Base-by-base conservation (phyloP, 2,888 invertebrate species). In the Smittia aterrima region DNA sequence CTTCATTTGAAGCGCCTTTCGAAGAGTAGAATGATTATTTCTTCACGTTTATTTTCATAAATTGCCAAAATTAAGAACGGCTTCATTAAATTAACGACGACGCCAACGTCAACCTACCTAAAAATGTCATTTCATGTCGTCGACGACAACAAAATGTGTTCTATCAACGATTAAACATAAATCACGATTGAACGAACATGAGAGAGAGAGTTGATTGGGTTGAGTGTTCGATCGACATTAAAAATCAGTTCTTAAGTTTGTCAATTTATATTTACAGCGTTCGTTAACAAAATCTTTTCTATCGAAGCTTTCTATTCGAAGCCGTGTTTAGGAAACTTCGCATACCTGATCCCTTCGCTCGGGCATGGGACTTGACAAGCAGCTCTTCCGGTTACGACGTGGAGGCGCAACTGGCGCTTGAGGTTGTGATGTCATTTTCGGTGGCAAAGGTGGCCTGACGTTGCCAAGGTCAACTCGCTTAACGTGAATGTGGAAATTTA, bases 371-470 rank as follows among this genome's bases (percentile, higher is more conserved):
- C 86, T 86, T 74, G 85, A 83, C 73, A 83, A 83, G 73, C 87
- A 78, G 78, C 87, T 84, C 78, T 87, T 85, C 80, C 86, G 87
- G 80, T 87, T 80, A 78, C 88, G 83, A 79, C 88, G 81, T 77
- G 88, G 84, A 79, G 92, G 92, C 53, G 91, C 90, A 47, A 90
- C 86, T 1, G 86, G 86, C 18, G 84, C 70, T n/a, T 20, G 70
- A 2, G 58, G 58, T 40, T 72, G 72, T 38, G 58, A 9, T 40
- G 58, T 0, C 38, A 25, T 53, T 81, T 90, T 90, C 0, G 90
- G 90, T 16, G 90, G 90, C 77, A 90, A 81, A 0, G 90, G 90
- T 9, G 90, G 90, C 1, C 77, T 80, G 71, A 75, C 66, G 25
- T 75, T 58, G 40, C 47, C 66, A 20, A 66, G 25, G 18, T 74